Evolutionary conservation across 2,888 invertebrate species (phyloP).

Genomic region (Cantharis rustica): DNA sequence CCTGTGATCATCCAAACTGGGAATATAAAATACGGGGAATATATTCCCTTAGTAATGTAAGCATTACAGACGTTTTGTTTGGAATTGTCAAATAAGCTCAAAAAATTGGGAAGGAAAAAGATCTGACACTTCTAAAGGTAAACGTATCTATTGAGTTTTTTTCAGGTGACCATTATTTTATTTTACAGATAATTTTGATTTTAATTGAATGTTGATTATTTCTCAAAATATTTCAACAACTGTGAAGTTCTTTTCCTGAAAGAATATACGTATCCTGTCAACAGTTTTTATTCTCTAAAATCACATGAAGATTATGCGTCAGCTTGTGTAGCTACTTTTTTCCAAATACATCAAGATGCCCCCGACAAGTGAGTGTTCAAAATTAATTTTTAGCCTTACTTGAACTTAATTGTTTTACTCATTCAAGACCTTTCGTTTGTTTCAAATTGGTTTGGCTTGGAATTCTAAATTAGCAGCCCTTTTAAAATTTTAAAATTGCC

Average conservation of each 20-base stretch:
- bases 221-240: slow-evolving; percentile 85
- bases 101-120: slow-evolving; percentile 67
- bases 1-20: too few species aligned
- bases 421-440: background rate
- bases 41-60: too few species aligned
- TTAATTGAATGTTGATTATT: slow-evolving; percentile 96
- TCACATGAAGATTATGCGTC: slow-evolving; percentile 84
- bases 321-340: slow-evolving; percentile 82
- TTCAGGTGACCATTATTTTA: background rate
- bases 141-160: background rate
- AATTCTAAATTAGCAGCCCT: background rate
- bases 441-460: background rate
- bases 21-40: too few species aligned
- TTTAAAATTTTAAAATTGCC: background rate
- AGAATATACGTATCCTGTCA: slow-evolving; percentile 84
- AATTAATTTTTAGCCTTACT: background rate
- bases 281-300: slow-evolving; percentile 72
- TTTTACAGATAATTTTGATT: slow-evolving; percentile 79
- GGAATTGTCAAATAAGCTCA: slow-evolving; percentile 91
- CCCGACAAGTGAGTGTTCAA: slow-evolving; percentile 74
- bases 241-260: slow-evolving; percentile 88
- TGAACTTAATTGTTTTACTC: background rate
- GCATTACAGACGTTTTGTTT: slow-evolving; percentile 93
- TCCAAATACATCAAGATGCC: slow-evolving; percentile 83
- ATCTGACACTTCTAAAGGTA: slow-evolving; percentile 69